Evolutionary conservation across 2,113 vertebrate genomes (phyloP).

Genomic region (Gobio gobio): DNA sequence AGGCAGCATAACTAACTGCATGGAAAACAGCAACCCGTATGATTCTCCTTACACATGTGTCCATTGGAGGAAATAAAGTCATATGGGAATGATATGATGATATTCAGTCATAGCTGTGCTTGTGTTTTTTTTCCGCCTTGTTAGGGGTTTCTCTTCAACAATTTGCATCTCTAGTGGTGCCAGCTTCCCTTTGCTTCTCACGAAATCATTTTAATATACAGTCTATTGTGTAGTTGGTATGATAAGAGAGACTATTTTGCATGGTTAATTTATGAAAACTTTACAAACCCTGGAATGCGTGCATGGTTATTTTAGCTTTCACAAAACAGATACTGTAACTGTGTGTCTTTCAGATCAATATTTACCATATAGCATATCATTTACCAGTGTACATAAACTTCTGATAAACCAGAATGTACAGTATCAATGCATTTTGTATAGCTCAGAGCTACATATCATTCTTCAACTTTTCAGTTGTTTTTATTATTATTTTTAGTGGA

Average conservation of each 20-base stretch:
- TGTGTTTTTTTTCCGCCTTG: not conserved
- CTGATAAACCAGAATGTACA: not conserved
- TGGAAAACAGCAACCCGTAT: not conserved
- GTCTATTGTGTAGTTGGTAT: not conserved
- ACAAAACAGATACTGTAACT: not conserved
- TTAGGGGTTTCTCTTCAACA: not conserved
- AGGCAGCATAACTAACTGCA: not conserved
- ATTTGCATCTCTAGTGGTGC: not conserved
- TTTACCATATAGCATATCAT: not conserved
- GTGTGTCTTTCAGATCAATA: not conserved
- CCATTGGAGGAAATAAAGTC: not conserved
- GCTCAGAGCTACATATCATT: too few relatives aligned
- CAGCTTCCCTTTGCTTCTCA: not conserved
- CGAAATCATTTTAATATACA: slow-evolving; percentile 1
- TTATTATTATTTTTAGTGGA: not conserved
- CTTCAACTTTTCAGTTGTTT: not conserved
- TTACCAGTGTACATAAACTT: not conserved
- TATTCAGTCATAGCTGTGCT: not conserved
- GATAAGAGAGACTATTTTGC: slow-evolving; percentile 29
- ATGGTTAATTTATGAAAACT: not conserved
- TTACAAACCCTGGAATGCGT: not conserved
- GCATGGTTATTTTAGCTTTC: not conserved
- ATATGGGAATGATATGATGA: not conserved
- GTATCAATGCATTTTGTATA: not conserved
- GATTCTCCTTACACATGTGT: not conserved